phyloP scores from a whole-genome alignment of 2,113 vertebrate genomes.

The Calypte anna region DNA sequence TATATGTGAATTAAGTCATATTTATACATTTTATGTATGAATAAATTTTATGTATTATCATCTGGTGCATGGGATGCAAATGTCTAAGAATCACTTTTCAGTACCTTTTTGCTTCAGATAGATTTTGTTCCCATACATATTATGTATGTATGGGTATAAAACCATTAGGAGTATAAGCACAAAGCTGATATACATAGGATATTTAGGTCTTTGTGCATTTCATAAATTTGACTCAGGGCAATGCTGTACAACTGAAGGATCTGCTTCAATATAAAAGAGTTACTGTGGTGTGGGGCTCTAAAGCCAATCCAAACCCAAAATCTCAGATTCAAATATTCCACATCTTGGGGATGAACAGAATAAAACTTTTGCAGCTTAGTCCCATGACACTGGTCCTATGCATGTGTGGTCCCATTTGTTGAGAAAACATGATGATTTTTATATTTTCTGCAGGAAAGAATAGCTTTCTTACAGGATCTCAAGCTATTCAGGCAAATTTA shows the following conservation, averaged over 20 bases:
- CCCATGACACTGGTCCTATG: not conserved
- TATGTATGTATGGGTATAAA: not conserved
- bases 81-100: not conserved
- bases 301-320: conserved; percentile 5
- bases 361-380: not conserved
- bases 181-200: not conserved
- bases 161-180: not conserved
- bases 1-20: not conserved
- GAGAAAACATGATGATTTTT: not conserved
- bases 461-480: conserved; percentile 9
- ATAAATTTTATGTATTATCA: not conserved
- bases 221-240: not conserved
- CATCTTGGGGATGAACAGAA: not conserved
- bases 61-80: not conserved
- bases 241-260: not conserved
- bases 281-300: not conserved
- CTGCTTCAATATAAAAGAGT: not conserved
- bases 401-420: conserved; percentile 24
- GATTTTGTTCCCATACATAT: not conserved
- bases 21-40: not conserved
- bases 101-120: not conserved
- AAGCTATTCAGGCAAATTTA: conserved; percentile 17
- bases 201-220: not conserved
- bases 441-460: conserved; percentile 17
- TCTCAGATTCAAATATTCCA: conserved; percentile 2